These are phyloP conservation scores for Onychomys arenicola DNA, from an alignment of 2,797 vertebrate genomes.

Conservation along the genomic window DNA sequence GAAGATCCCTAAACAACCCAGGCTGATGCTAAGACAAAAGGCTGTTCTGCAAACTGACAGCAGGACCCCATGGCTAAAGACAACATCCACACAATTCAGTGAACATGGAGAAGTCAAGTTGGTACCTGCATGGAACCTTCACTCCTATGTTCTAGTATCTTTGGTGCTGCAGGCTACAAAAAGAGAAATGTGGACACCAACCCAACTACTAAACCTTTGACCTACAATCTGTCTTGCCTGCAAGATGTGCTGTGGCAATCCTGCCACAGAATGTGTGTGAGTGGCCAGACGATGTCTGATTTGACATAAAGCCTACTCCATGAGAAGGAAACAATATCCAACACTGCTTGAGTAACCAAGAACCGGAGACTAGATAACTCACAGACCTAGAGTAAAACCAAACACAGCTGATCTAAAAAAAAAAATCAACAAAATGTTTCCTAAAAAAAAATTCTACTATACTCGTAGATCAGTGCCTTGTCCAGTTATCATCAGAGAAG, in stretches of 20 bases:
- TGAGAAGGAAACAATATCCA: rapidly evolving
- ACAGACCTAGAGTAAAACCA: background rate
- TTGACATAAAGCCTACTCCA: background rate
- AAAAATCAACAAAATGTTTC: background rate
- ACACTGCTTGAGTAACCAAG: background rate
- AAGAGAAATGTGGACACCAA: background rate
- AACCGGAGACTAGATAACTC: background rate
- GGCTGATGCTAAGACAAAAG: background rate
- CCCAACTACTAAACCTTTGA: background rate
- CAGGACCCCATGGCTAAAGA: background rate
- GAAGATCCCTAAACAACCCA: background rate
- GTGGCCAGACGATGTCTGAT: background rate
- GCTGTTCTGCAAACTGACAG: background rate
- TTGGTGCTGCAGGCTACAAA: background rate
- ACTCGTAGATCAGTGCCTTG: background rate
- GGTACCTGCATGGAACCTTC: background rate
- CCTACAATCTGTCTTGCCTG: background rate
- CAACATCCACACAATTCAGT: background rate
- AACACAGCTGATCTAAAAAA: background rate
- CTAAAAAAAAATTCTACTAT: background rate
- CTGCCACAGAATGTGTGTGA: rapidly evolving
- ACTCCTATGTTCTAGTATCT: background rate
- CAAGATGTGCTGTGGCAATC: background rate
- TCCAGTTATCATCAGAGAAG: background rate
- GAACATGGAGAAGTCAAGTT: background rate